A percentile compares a stretch with the other conserved stretches of the same genome.
Evolutionary conservation across 2,113 vertebrate genomes (phyloP).

Genomic region (Anguilla japonica): DNA sequence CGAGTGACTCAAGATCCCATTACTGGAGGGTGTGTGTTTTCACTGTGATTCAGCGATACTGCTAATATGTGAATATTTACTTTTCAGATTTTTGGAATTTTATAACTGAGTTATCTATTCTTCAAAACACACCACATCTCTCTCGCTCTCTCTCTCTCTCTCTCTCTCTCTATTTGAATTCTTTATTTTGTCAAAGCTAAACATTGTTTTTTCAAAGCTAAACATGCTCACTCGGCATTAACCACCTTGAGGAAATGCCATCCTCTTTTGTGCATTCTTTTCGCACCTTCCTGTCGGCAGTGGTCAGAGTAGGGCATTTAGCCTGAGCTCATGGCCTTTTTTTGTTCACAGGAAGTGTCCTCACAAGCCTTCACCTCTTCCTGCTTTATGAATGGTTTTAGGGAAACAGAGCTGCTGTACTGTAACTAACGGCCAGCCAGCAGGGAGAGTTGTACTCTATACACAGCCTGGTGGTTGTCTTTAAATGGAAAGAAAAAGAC

Average conservation of each 20-base stretch:
- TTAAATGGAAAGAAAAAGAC: neutral
- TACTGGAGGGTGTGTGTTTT: too few species aligned
- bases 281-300: neutral
- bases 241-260: neutral
- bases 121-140: neutral
- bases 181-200: neutral
- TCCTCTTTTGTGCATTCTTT: neutral
- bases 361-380: neutral
- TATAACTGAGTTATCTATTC: neutral
- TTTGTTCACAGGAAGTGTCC: conserved; percentile 1
- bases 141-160: too few species aligned
- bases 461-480: neutral
- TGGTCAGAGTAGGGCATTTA: neutral
- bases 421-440: neutral
- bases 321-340: neutral
- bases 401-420: neutral
- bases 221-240: neutral
- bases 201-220: neutral
- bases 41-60: neutral
- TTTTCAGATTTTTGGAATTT: neutral
- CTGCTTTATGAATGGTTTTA: neutral
- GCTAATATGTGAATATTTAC: too few species aligned
- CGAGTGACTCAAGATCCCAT: too few species aligned
- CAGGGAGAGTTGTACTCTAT: neutral
- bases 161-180: too few species aligned